Base-by-base conservation (phyloP, 2,888 invertebrate genomes). In the Ormyrus nitidulus region DNA sequence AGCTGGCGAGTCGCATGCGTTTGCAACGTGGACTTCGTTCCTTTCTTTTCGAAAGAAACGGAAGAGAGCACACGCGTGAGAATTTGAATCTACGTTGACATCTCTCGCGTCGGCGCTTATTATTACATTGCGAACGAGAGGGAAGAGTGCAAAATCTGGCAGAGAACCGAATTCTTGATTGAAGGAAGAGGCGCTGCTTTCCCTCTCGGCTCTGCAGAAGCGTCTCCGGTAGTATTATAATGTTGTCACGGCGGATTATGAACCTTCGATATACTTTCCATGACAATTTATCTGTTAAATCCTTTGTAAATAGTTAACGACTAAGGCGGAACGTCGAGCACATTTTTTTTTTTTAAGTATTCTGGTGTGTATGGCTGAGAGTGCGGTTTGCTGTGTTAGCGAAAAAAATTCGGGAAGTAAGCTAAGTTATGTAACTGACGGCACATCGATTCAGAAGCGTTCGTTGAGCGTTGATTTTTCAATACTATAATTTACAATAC, bases 231-330 rank as follows among this genome's bases (percentile, higher is more conserved):
- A 79, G 75, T 79, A 75, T 79, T 71, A 34, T 34, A 75, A 46
- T 19, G 10, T 58, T 13, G n/a, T 54, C 70, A 13, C 44, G 61
- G 73, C 44, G 9, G 48, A 49, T 53, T 34, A 59, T 6, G 8
- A 61, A 62, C 10, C 58, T 68, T 66, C 59, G n/a, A 70, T 34
- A 74, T 81, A 74, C 66, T 74, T 81, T 81, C 81, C 81, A 81
- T 81, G 81, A 81, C 81, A 81, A 34, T 53, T 72, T 56, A 1
- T 34, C 13, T 8, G 19, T 66, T 6, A 34, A 65, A 66, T 49
- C 8, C 19, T 66, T 7, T 71, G 77, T 74, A 69, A 10, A 73
- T 77, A 77, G n/a, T 68, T 13, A 13, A 51, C 64, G 62, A 73
- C 66, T 34, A 61, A 61, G 6, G 19, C 49, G 56, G 49, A 56